phyloP scores from a whole-genome alignment of 2,888 invertebrate genomes.

The Tinea pellionella region DNA sequence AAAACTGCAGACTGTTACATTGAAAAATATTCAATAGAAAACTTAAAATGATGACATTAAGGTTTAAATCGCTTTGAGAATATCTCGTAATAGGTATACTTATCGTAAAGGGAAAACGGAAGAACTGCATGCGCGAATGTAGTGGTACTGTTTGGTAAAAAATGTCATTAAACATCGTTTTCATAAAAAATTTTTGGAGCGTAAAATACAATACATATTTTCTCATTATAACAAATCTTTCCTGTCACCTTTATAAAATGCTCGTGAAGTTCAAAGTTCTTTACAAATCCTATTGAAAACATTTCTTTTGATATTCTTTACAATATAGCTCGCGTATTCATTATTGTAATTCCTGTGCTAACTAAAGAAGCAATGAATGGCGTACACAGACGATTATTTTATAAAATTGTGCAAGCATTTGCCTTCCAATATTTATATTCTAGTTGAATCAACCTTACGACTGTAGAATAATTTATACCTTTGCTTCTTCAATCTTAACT shows the following conservation, averaged over 20 bases:
- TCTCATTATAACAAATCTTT: too few relatives aligned
- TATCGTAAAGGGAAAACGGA: not conserved
- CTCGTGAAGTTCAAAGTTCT: not conserved
- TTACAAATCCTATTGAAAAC: not conserved
- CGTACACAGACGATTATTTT: not conserved
- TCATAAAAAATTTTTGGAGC: not conserved
- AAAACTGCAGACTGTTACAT: not conserved
- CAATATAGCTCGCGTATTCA: not conserved
- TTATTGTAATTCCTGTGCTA: not conserved
- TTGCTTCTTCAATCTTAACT: constrained; percentile 36
- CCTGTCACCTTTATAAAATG: not conserved
- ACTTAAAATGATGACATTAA: not conserved
- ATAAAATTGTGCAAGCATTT: not conserved
- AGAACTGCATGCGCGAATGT: not conserved
- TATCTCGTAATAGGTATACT: not conserved
- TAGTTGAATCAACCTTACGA: constrained; percentile 7
- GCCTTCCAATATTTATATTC: constrained; percentile 8
- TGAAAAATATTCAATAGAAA: not conserved
- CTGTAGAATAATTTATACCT: constrained; percentile 8
- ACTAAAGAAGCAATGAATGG: not conserved
- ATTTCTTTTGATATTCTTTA: not conserved
- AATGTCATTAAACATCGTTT: not conserved
- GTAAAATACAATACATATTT: too few relatives aligned
- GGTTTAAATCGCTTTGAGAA: not conserved
- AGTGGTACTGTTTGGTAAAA: not conserved